Base-by-base conservation (phyloP, 2,113 vertebrate genomes). In the Epinephelus moara region DNA sequence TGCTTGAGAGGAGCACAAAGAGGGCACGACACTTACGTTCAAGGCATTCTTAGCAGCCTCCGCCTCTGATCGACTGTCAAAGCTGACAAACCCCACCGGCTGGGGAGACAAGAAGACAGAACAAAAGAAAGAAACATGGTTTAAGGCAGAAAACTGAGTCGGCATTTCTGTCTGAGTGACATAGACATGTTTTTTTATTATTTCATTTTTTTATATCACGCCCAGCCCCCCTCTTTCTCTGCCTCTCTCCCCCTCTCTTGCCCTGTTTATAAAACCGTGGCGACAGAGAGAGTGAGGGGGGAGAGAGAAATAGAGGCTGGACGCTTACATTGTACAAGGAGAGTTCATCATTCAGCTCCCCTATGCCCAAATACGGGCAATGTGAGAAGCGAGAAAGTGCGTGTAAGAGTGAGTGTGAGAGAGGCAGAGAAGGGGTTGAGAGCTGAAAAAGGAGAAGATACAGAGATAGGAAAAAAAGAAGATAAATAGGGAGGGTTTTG, bases 31-130 rank as follows among this genome's bases (percentile, higher is more conserved):
- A 91, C 98, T 98, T 94, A 99, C 98, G 30, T 99, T 99, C 95
- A 99, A 89, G 40, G 97, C 97, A 0, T 98, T 98, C 96, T 99
- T 99, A n/a, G 98, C 98, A 71, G 96, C 97, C 96, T 99, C 98
- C 47, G 98, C 98, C 50, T 97, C 97, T 93, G 97, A 96, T 87
- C 97, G 95, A 89, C 97, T 98, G 96, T 99, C 98, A 90, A 99
- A 99, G 90, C 97, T 98, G 95, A 99, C 98, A 96, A 99, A 99
- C 80, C 98, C 98, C 92, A 99, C 97, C n/a, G 97, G 98, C 98
- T 99, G 85, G 77, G 90, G 90, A 94, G 90, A 93, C 93, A 76
- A 85, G 84, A 77, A 91, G 89, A 94, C 82, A 93, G 90, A 91
- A 93, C 78, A 93, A 88, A 90, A 91, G 85, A 85, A 82, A 92